A percentile compares a stretch with the other conserved stretches of the same genome.
phyloP scores from a whole-genome alignment of 2,888 invertebrate genomes.

The Candidula unifasciata region DNA sequence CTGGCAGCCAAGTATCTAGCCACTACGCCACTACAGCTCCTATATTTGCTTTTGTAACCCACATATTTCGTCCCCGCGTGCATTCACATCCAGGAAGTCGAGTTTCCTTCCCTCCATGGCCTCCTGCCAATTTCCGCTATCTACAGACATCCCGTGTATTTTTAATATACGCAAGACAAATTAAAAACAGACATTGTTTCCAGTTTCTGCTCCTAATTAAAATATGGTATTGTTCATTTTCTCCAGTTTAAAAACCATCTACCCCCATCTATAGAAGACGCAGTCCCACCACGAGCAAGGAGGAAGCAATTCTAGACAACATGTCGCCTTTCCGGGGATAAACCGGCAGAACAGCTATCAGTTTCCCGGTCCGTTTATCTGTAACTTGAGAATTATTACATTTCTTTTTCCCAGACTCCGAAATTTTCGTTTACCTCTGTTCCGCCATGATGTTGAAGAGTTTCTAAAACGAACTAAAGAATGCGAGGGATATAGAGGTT shows the following conservation, averaged over 20 bases:
- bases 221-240: slow-evolving; percentile 36
- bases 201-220: slow-evolving; percentile 18
- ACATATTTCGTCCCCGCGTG: no score
- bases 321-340: slow-evolving; percentile 43
- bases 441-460: not conserved
- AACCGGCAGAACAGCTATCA: slow-evolving; percentile 41
- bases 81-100: no score
- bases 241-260: slow-evolving; percentile 8
- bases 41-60: no score
- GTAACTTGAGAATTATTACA: slow-evolving; percentile 55
- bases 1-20: no score
- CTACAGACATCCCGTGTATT: not conserved
- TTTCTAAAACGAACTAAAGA: not conserved
- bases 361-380: slow-evolving; percentile 49
- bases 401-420: slow-evolving; percentile 40
- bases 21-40: no score
- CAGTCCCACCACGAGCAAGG: not conserved
- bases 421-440: slow-evolving; percentile 24
- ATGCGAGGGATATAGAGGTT: not conserved
- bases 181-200: not conserved
- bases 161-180: not conserved
- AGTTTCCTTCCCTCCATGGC: not conserved
- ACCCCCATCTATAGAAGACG: not conserved
- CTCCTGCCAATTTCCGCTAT: not conserved
- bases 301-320: slow-evolving; percentile 40